Evolutionary conservation across 2,888 invertebrate species (phyloP), one percentile per base, ranked within the genome.

Genomic region (Apotomis turbidana): DNA sequence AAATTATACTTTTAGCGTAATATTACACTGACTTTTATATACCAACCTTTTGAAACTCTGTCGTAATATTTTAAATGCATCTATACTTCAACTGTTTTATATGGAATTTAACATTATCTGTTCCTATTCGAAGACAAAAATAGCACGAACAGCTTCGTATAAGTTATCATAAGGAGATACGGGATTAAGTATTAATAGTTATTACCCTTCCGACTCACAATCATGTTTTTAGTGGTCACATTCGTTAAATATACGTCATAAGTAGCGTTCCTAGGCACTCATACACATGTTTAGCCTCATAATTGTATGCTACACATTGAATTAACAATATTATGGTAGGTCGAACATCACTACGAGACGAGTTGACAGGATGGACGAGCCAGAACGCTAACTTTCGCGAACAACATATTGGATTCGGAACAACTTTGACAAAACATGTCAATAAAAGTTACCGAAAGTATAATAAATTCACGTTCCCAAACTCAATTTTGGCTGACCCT

Each of bases 181-280:
- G 84, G 89, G 88, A 88, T 85, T 84, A 83, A 83, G 76, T 75
- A 79, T 83, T 84, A 84, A 84, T 83, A 84, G 78, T 85, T 85
- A 87, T 89, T 89, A 90, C 91, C 91, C 91, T 91, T 90, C 85
- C 83, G 85, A 87, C 89, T 92, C 92, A 92, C 91, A 91, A 92
- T 91, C 90, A 91, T 88, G 90, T 86, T 87, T 85, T 78, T 77
- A 87, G 85, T 93, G 90, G 91, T 93, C 91, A 86, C 84, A 86
- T 85, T 87, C 81, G 85, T 91, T 74, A 83, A 89, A 84, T 84
- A 87, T 91, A 91, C 86, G 89, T 93, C 92, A 92, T 93, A 93
- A 93, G 91, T 92, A 89, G 89, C 86, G 83, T 90, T 88, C 83
- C 90, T 93, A 93, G 93, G 93, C 93, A 93, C 93, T 92, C 88